phyloP scores from a whole-genome alignment of 2,888 invertebrate genomes.

The Nomada fabriciana region DNA sequence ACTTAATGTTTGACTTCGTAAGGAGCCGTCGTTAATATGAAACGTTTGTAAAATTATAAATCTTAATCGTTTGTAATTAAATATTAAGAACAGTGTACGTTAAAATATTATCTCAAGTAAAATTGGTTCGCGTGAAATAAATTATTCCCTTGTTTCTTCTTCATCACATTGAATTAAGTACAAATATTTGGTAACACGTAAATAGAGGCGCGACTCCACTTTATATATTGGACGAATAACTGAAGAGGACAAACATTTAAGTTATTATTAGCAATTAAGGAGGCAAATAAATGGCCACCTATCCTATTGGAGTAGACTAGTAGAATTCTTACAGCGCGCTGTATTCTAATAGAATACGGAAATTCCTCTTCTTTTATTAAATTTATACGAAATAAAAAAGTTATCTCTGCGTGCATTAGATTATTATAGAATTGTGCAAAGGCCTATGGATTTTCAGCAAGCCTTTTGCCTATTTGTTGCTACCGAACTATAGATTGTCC shows the following conservation, averaged over 20 bases:
- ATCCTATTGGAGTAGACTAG: no score
- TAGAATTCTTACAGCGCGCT: no score
- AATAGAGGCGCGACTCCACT: no score
- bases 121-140: background rate
- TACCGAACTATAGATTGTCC: background rate
- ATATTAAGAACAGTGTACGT: no score
- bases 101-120: no score
- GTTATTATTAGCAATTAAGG: background rate
- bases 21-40: no score
- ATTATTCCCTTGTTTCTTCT: background rate
- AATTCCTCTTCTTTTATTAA: background rate
- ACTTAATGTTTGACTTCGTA: no score
- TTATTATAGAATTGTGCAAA: slow-evolving; percentile 54
- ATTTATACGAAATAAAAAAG: background rate
- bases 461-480: slow-evolving; percentile 11
- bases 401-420: background rate
- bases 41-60: no score
- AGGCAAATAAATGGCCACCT: background rate
- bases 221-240: background rate
- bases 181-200: background rate
- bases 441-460: slow-evolving; percentile 44
- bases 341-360: no score
- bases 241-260: background rate
- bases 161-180: background rate
- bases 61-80: no score